phyloP scores from a whole-genome alignment of 37 sponge, comb jelly and placozoan species.

The Corticium candelabrum region DNA sequence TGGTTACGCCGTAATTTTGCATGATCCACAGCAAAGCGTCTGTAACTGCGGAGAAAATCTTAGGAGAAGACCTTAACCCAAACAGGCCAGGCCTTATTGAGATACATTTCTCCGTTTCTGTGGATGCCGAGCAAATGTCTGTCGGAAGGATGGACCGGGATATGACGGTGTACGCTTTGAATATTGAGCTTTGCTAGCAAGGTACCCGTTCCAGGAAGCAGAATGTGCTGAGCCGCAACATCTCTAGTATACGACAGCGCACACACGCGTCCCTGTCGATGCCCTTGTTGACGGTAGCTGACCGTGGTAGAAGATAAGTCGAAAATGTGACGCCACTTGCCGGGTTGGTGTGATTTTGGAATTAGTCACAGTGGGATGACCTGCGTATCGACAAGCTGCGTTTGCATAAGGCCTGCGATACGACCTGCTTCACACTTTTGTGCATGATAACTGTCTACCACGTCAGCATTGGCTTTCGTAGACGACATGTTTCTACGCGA shows the following conservation, averaged over 20 bases:
- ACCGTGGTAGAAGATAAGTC: not conserved
- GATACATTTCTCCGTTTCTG: not conserved
- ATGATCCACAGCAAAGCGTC: not conserved
- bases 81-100: not conserved
- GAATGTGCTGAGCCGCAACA: not conserved
- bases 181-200: not conserved
- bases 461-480: constrained; percentile 7
- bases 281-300: not conserved
- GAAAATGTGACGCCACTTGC: constrained; percentile 16
- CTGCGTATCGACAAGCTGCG: too few relatives aligned
- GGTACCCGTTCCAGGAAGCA: not conserved
- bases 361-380: constrained; percentile 13
- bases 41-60: not conserved
- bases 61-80: not conserved
- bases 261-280: not conserved
- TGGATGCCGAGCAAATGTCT: not conserved
- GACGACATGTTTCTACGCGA: not conserved
- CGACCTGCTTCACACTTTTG: too few relatives aligned
- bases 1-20: not conserved
- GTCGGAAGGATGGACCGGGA: constrained; percentile 6
- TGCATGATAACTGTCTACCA: not conserved
- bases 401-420: too few relatives aligned
- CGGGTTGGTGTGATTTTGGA: constrained; percentile 19
- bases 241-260: not conserved
- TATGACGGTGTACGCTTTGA: not conserved